Evolutionary conservation across 2,888 invertebrate genomes (phyloP).

Genomic region (Himalopsyche japonica): DNA sequence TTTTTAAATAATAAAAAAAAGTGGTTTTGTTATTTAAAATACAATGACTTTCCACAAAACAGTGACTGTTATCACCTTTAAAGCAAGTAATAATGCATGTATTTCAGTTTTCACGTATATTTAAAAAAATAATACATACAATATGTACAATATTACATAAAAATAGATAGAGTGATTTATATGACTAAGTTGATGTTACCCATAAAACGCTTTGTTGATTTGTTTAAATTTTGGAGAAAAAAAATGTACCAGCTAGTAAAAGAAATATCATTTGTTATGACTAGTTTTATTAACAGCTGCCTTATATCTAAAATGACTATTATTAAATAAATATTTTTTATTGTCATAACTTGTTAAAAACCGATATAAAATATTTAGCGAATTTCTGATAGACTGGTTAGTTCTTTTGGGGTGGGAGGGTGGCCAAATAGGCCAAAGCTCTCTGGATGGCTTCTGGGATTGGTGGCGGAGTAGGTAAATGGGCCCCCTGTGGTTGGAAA

Average conservation of each 20-base stretch:
- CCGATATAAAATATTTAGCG: not conserved
- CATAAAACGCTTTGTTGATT: not conserved
- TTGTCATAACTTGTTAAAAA: not conserved
- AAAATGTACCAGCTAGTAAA: not conserved
- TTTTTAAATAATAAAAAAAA: no score
- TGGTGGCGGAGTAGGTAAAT: constrained; percentile 68
- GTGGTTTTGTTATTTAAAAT: no score
- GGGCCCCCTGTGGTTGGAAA: constrained; percentile 66
- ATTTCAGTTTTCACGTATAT: not conserved
- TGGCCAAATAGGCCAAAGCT: constrained; percentile 67
- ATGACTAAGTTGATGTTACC: not conserved
- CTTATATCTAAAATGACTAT: not conserved
- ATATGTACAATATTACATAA: not conserved
- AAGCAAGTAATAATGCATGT: no score
- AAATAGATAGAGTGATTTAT: not conserved
- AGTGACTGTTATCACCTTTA: no score
- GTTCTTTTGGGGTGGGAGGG: constrained; percentile 59
- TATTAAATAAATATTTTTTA: not conserved
- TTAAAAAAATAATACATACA: not conserved
- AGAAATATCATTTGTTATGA: not conserved
- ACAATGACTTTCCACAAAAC: no score
- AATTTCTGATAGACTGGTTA: not conserved
- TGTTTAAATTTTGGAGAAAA: not conserved
- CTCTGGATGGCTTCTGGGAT: constrained; percentile 71
- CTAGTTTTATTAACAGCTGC: not conserved